Evolutionary conservation across 1,140 invertebrate species (phyloP).

Genomic region (Caenorhabditis brenneri): DNA sequence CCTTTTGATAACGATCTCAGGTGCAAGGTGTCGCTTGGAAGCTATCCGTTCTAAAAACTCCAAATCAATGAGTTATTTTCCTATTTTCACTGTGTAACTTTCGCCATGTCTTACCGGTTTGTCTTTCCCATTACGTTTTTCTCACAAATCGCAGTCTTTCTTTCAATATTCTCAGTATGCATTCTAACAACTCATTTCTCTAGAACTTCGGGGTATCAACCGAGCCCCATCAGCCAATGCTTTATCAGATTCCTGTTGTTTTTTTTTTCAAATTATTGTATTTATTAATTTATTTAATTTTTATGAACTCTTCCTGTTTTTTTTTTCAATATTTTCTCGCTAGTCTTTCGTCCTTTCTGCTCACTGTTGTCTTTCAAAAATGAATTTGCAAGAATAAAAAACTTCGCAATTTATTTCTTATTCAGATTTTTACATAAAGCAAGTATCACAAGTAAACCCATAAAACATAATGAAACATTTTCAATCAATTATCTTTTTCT

Average conservation of each 20-base stretch:
- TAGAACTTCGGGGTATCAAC: background rate
- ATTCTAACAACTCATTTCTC: background rate
- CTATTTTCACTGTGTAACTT: background rate
- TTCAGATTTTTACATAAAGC: background rate
- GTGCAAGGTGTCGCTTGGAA: background rate
- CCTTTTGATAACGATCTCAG: constrained; percentile 21
- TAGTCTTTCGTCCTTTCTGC: constrained; percentile 6
- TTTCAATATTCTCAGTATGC: background rate
- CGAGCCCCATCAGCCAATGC: background rate
- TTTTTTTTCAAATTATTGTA: background rate
- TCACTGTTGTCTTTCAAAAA: background rate
- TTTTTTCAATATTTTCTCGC: background rate
- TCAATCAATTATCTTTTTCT: background rate
- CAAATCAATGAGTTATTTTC: background rate
- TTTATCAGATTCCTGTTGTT: constrained; percentile 34
- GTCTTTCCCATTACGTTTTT: background rate
- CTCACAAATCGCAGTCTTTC: background rate
- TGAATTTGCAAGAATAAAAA: background rate
- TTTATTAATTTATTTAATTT: background rate
- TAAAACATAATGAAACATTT: too few species aligned
- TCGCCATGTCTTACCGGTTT: constrained; percentile 36
- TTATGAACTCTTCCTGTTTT: background rate
- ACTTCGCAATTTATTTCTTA: background rate
- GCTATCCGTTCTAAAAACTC: constrained; percentile 12
- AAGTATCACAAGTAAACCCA: constrained; percentile 30